Percentiles rank a stretch among this genome's conserved stretches.
Conservation (phyloP, 1,140 invertebrate genomes). For the Anagrus nilaparvatae region DNA sequence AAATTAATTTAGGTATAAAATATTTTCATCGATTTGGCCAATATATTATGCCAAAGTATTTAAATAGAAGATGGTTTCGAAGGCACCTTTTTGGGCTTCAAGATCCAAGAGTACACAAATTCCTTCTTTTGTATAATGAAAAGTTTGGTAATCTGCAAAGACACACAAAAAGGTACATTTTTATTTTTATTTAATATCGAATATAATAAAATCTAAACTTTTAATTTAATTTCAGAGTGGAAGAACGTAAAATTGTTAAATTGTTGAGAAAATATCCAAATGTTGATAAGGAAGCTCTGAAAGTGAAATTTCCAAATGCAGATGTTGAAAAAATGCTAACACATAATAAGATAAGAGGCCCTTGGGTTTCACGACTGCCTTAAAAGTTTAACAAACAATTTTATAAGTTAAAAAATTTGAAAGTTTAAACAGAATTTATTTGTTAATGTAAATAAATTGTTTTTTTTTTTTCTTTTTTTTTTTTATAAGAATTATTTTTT, state of each 20-base stretch:
- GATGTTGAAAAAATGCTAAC: constrained; percentile 53
- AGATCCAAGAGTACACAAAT: constrained; percentile 50
- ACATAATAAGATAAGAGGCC: no score
- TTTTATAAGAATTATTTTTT: no score
- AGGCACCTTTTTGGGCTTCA: constrained; percentile 36
- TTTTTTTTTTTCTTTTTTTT: no score
- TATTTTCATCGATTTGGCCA: constrained; percentile 37
- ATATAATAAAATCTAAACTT: constrained; percentile 8
- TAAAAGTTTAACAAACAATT: no score
- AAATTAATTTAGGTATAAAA: constrained; percentile 32
- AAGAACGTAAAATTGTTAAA: constrained; percentile 51
- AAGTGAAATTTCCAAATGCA: constrained; percentile 65
- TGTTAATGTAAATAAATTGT: no score
- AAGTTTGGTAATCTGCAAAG: constrained; percentile 49
- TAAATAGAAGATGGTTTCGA: constrained; percentile 51
- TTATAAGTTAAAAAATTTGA: no score
- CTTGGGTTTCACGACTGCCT: no score
- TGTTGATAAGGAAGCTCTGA: constrained; percentile 58
- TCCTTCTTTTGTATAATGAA: constrained; percentile 54
- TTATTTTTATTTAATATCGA: constrained; percentile 11
- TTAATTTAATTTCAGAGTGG: constrained; percentile 43
- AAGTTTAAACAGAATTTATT: no score
- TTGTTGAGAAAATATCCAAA: constrained; percentile 66
- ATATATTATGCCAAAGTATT: constrained; percentile 47
- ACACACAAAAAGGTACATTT: constrained; percentile 44